Percentiles rank a stretch among this genome's conserved stretches.
Conservation (phyloP, 64 coral and sea anemone genomes). For the Acropora yongei region DNA sequence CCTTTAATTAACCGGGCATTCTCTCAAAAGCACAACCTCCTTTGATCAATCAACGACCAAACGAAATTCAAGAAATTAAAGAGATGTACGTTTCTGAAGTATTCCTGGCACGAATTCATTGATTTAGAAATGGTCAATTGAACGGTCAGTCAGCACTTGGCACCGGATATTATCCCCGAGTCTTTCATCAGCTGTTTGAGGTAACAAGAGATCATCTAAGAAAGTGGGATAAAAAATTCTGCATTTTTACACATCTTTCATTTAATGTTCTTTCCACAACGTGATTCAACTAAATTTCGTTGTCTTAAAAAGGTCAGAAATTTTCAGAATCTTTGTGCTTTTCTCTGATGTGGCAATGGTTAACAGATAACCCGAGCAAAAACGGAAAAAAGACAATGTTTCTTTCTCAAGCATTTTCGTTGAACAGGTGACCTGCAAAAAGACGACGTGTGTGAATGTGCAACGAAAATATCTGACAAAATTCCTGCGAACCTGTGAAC, state of each 20-base stretch:
- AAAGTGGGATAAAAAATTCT: not conserved
- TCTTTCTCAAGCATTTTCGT: too few species aligned
- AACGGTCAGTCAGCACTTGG: not conserved
- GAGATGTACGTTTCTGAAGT: not conserved
- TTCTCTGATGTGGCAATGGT: too few species aligned
- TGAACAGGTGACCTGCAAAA: too few species aligned
- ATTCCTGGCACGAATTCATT: constrained; percentile 12
- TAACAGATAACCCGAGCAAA: too few species aligned
- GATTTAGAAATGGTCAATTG: not conserved
- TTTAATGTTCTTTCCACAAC: not conserved
- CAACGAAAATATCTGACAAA: too few species aligned
- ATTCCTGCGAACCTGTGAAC: too few species aligned
- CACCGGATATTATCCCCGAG: not conserved
- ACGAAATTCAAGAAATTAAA: not conserved
- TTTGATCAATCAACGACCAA: constrained; percentile 20
- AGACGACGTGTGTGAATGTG: too few species aligned
- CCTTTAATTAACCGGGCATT: not conserved
- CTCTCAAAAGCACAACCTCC: too few species aligned
- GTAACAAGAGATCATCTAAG: not conserved
- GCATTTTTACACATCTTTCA: not conserved
- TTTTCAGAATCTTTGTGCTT: too few species aligned
- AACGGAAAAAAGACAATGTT: too few species aligned
- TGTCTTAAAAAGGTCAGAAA: too few species aligned
- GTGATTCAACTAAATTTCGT: not conserved
- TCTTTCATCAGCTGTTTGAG: not conserved